phyloP scores from a whole-genome alignment of 2,888 invertebrate species.

The Notodonta dromedarius region DNA sequence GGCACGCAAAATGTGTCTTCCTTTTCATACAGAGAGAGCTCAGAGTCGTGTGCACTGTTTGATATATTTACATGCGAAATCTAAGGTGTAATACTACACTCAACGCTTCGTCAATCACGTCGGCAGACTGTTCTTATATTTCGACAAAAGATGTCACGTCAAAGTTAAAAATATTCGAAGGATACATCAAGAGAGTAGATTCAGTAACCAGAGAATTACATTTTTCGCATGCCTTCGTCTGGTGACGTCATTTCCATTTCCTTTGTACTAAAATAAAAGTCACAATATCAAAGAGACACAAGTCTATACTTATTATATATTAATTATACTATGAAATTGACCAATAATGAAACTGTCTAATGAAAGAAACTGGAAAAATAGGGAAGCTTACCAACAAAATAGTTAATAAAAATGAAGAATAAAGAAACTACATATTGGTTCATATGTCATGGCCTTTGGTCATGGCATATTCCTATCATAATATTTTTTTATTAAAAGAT shows the following conservation, averaged over 20 bases:
- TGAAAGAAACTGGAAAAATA: too few relatives aligned
- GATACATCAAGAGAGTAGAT: slow-evolving; percentile 4
- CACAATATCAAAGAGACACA: too few relatives aligned
- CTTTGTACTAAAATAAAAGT: not conserved
- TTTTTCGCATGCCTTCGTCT: not conserved
- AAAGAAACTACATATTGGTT: too few relatives aligned
- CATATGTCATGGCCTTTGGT: too few relatives aligned
- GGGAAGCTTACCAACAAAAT: too few relatives aligned
- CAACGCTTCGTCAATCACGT: slow-evolving; percentile 27
- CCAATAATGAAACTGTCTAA: too few relatives aligned
- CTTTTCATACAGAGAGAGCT: slow-evolving; percentile 26
- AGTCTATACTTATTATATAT: too few relatives aligned
- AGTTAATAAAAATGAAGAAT: too few relatives aligned
- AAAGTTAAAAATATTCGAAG: slow-evolving; percentile 19
- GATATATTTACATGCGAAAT: slow-evolving; percentile 29
- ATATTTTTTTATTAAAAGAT: too few relatives aligned
- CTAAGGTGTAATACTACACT: slow-evolving; percentile 29
- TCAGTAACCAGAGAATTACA: not conserved
- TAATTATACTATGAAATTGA: too few relatives aligned
- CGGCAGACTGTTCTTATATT: slow-evolving; percentile 25
- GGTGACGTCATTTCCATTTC: not conserved
- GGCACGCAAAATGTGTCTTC: slow-evolving; percentile 31
- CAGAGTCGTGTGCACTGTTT: slow-evolving; percentile 23
- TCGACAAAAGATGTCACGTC: slow-evolving; percentile 20
- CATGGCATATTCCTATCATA: too few relatives aligned